Percentiles rank a stretch among this genome's conserved stretches.
Conservation (phyloP, 2,797 vertebrate genomes). For the Danio albolineatus region DNA sequence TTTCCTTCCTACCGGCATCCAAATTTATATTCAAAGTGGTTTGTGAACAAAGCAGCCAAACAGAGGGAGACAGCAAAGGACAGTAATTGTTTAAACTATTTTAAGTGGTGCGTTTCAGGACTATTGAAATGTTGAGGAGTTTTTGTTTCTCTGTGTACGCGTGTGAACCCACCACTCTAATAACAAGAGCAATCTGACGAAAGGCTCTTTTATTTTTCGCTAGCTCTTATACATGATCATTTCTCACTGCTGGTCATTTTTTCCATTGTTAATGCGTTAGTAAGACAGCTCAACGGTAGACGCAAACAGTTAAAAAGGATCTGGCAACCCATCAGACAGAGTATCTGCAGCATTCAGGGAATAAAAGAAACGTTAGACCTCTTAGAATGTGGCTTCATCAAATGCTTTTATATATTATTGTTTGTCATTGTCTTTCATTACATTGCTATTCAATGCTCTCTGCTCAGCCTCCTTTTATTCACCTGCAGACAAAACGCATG, state of each 20-base stretch:
- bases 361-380: slow-evolving; percentile 18
- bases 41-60: slow-evolving; percentile 23
- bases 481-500: slow-evolving; percentile 11
- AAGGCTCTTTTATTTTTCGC: slow-evolving; percentile 3
- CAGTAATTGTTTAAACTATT: slow-evolving; percentile 42
- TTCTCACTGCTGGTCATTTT: slow-evolving; percentile 10
- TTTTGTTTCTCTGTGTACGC: background rate
- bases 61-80: slow-evolving; percentile 20
- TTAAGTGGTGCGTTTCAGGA: slow-evolving; percentile 28
- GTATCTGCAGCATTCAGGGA: slow-evolving; percentile 6
- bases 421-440: slow-evolving; percentile 26
- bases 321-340: slow-evolving; percentile 35
- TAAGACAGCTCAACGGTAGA: slow-evolving; percentile 23
- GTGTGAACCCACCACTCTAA: background rate
- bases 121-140: background rate
- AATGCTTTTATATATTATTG: slow-evolving; percentile 24
- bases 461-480: slow-evolving; percentile 40
- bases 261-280: background rate
- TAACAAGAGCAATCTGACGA: slow-evolving; percentile 15
- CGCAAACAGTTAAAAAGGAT: slow-evolving; percentile 43
- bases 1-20: slow-evolving; percentile 14
- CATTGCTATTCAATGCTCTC: slow-evolving; percentile 33
- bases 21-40: slow-evolving; percentile 40
- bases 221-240: background rate
- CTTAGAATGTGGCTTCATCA: background rate